Conservation (phyloP, 1,140 invertebrate species). For the Agrypnia vestita region DNA sequence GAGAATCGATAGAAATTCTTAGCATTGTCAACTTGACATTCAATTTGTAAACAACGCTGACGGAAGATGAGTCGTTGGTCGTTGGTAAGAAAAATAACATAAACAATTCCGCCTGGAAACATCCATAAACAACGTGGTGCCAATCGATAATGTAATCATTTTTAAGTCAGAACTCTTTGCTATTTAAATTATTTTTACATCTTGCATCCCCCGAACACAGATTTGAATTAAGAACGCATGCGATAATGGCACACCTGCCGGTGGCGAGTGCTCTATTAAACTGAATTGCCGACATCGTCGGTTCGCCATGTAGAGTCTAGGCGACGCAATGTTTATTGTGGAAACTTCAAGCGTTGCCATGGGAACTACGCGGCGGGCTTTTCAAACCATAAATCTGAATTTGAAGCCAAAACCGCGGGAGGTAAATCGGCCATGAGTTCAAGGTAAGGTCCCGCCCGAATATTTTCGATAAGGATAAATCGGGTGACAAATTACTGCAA, state of each 20-base stretch:
- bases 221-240: constrained; percentile 1
- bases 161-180: not conserved
- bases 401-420: not conserved
- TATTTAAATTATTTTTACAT: constrained; percentile 27
- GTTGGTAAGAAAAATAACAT: constrained; percentile 24
- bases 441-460: constrained; percentile 25
- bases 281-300: constrained; percentile 37
- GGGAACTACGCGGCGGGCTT: constrained; percentile 46
- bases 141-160: constrained; percentile 9
- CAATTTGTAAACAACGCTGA: constrained; percentile 54
- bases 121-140: constrained; percentile 20
- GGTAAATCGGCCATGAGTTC: constrained; percentile 18
- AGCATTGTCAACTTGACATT: constrained; percentile 58
- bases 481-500: constrained; percentile 39
- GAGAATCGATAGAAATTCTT: constrained; percentile 54
- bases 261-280: constrained; percentile 4
- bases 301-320: constrained; percentile 32
- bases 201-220: constrained; percentile 27
- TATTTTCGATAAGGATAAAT: constrained; percentile 12
- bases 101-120: constrained; percentile 36
- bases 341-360: constrained; percentile 44
- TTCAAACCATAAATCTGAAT: constrained; percentile 41
- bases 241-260: not conserved
- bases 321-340: constrained; percentile 53
- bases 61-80: constrained; percentile 7